Conservation (phyloP, 2,797 vertebrate genomes). For the Syndactyla subalaris region DNA sequence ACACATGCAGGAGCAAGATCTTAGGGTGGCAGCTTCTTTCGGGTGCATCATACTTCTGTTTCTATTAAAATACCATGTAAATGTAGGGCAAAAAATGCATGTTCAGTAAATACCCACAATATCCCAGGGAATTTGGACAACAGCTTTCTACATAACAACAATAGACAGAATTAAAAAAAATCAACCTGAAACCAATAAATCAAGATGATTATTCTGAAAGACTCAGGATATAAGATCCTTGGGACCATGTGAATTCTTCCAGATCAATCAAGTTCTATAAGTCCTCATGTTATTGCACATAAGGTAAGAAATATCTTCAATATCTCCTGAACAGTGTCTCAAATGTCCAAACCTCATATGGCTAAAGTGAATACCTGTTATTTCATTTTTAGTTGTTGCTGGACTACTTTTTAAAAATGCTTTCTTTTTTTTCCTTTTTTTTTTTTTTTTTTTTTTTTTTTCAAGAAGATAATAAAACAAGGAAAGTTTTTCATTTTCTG, state of each 20-base stretch:
- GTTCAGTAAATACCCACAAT: neutral
- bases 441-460: neutral
- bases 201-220: neutral
- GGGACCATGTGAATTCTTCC: neutral
- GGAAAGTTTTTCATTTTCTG: neutral
- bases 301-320: neutral
- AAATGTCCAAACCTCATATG: neutral
- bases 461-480: neutral
- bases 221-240: neutral
- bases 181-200: neutral
- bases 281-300: neutral
- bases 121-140: neutral
- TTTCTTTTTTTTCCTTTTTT: neutral
- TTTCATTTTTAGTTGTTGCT: neutral
- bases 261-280: neutral
- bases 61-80: neutral
- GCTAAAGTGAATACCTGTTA: neutral
- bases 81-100: neutral
- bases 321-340: neutral
- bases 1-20: neutral
- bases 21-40: neutral
- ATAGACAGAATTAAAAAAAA: neutral
- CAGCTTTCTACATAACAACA: neutral
- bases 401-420: neutral
- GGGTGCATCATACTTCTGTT: neutral